Conservation (phyloP, 2,888 invertebrate genomes). For the Drosophila helvetica region DNA sequence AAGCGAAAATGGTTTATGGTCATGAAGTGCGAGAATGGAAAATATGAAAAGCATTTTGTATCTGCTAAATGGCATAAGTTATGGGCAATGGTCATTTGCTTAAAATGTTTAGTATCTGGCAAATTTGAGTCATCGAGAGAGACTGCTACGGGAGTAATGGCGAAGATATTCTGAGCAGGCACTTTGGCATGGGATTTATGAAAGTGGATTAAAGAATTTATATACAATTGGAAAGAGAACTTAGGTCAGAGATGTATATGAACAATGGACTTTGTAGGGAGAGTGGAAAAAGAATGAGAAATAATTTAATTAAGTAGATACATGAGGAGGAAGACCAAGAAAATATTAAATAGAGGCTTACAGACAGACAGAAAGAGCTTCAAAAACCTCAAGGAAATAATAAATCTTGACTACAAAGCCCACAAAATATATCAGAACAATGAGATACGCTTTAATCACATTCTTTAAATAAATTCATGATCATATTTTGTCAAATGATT, state of each 20-base stretch:
- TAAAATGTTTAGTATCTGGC: constrained; percentile 41
- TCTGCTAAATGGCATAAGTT: constrained; percentile 44
- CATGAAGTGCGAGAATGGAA: constrained; percentile 79
- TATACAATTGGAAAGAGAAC: constrained; percentile 12
- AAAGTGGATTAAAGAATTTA: constrained; percentile 36
- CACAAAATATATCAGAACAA: too few species aligned
- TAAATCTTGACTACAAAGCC: too few species aligned
- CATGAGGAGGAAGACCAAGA: too few species aligned
- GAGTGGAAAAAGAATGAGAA: background rate
- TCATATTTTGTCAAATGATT: too few species aligned
- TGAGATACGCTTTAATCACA: too few species aligned
- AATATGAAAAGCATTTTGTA: constrained; percentile 65
- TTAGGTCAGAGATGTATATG: background rate
- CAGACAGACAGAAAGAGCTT: too few species aligned
- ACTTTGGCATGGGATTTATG: constrained; percentile 25
- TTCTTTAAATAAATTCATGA: too few species aligned
- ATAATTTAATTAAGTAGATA: too few species aligned
- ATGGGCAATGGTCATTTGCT: constrained; percentile 48
- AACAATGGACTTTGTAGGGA: background rate
- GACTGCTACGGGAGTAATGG: background rate
- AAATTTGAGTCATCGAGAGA: background rate
- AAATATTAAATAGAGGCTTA: too few species aligned
- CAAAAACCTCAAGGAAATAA: too few species aligned
- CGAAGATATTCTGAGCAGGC: constrained; percentile 3
- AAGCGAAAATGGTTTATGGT: constrained; percentile 72